Base-by-base conservation (phyloP, 2,797 vertebrate species). In the Prunella strophiata region DNA sequence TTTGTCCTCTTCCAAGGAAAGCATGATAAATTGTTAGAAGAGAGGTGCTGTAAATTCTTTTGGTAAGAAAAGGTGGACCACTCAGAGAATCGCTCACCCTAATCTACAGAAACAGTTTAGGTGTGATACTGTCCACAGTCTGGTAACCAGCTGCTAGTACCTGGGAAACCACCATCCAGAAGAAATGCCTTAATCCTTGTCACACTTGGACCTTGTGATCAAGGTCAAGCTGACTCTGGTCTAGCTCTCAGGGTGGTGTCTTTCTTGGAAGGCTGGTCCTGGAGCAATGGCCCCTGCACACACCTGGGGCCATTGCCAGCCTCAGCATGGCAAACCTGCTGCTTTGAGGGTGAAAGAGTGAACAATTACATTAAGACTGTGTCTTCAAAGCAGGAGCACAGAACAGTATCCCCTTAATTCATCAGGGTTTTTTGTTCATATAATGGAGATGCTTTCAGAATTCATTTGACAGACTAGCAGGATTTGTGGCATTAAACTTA, bases 11-110 rank as follows among this genome's bases (percentile, higher is more conserved):
- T 77, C 21, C 32, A 26, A 42, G 13, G 8, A n/a, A 54, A 54
- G 36, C 8, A 72, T 32, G 16, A 27, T 23, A 8, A 25, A 22
- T 32, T 8, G 32, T 6, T 13, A 70, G 32, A 81, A 42, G n/a
- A 59, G 42, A 65, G 17, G 10, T 10, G 11, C 40, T 63, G 9
- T 47, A 62, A 30, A 12, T 65, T 85, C 50, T n/a, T 72, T 76
- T 3, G 30, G 15, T 26, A 59, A 48, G 32, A 29, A 82, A 57
- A 59, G 0, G 0, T 10, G 15, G 32, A 47, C 22, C 5, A 30
- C 9, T n/a, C 5, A 21, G 55, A 52, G 38, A n/a, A 51, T 21
- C 83, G 6, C 26, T 86, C 38, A 38, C 23, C 16, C 26, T 50
- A 13, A 57, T 26, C 36, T 42, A 30, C 1, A 4, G n/a, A 65